Percentiles rank a stretch among this genome's conserved stretches.
phyloP scores from a whole-genome alignment of 1,140 invertebrate genomes.

The Ericerus pela region DNA sequence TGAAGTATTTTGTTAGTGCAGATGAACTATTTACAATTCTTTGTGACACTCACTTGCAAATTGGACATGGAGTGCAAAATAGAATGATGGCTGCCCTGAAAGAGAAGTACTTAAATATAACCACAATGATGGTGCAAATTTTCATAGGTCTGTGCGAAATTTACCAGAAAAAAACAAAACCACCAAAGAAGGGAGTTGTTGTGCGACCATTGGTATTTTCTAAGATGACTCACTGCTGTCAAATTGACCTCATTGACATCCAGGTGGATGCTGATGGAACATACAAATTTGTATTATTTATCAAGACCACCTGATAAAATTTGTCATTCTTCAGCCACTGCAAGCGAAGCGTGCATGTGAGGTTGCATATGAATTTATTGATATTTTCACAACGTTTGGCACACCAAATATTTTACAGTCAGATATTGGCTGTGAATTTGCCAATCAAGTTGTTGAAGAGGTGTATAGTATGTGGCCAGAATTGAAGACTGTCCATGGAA shows the following conservation, averaged over 20 bases:
- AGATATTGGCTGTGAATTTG: neutral
- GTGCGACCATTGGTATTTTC: neutral
- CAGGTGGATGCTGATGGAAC: neutral
- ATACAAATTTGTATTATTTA: conserved; percentile 29
- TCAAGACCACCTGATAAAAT: conserved; percentile 41
- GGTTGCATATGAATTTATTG: neutral
- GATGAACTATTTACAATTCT: conserved; percentile 20
- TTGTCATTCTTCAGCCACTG: neutral
- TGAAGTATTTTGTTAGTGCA: neutral
- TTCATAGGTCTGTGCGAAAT: neutral
- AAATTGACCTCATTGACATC: conserved; percentile 5
- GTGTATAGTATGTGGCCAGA: conserved; percentile 14
- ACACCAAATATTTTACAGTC: neutral
- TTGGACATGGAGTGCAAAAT: conserved; percentile 7
- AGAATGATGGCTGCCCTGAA: conserved; percentile 5
- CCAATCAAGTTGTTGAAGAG: conserved; percentile 5
- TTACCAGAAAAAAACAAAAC: neutral
- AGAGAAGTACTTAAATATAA: conserved; percentile 12
- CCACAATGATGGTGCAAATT: conserved; percentile 1
- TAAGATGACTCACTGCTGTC: conserved; percentile 24
- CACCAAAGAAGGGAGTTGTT: neutral
- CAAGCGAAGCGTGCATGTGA: neutral
- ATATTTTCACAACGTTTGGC: neutral
- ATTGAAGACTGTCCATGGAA: conserved; percentile 24
- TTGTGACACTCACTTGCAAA: conserved; percentile 3